Evolutionary conservation across 2,888 invertebrate species (phyloP).

Genomic region (Caenorhabditis auriculariae): DNA sequence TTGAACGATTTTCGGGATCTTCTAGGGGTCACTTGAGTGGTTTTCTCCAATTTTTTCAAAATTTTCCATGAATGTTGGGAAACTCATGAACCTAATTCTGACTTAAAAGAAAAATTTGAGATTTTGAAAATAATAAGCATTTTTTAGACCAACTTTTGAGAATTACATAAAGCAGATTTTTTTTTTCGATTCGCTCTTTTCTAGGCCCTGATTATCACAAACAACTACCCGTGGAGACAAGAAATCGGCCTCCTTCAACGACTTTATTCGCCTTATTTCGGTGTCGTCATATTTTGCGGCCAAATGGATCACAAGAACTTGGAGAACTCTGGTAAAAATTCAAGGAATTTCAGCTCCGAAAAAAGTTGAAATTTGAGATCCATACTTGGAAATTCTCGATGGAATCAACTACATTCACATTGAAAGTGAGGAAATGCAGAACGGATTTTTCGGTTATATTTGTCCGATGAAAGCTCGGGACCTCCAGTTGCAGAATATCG

Average conservation of each 20-base stretch:
- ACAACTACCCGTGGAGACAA: conserved; percentile 3
- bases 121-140: too few relatives aligned
- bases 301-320: background rate
- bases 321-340: too few relatives aligned
- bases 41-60: too few relatives aligned
- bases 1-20: too few relatives aligned
- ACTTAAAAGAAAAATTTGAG: too few relatives aligned
- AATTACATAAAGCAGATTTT: too few relatives aligned
- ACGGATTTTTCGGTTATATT: background rate
- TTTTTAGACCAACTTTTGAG: too few relatives aligned
- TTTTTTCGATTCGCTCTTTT: background rate
- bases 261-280: conserved; percentile 6
- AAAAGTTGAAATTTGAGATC: too few relatives aligned
- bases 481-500: conserved; percentile 4
- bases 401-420: conserved; percentile 5
- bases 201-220: conserved; percentile 2
- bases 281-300: conserved; percentile 4
- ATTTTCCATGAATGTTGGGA: too few relatives aligned
- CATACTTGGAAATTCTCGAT: conserved; percentile 3
- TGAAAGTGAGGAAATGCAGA: background rate
- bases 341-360: too few relatives aligned
- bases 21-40: too few relatives aligned
- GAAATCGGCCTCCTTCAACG: conserved; percentile 5
- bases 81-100: too few relatives aligned
- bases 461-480: conserved; percentile 8